Conservation (phyloP, 2,888 invertebrate species). For the Chrysodeixis includens region DNA sequence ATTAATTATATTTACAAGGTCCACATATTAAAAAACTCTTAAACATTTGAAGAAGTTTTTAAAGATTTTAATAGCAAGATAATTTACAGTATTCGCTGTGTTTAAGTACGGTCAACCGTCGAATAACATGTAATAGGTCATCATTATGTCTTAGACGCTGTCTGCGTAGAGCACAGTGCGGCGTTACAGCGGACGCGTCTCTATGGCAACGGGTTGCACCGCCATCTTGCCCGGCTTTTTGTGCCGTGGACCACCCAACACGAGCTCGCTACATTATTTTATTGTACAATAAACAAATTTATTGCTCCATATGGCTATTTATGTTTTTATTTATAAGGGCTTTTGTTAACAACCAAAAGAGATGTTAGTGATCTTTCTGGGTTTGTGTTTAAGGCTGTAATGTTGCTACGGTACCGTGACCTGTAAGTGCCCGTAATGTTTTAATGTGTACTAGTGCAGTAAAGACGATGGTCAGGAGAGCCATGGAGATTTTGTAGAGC, state of each 20-base stretch:
- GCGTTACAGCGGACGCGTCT: slow-evolving; percentile 65
- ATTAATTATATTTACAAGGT: not conserved
- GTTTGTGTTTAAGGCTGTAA: slow-evolving; percentile 64
- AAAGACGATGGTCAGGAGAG: slow-evolving; percentile 7
- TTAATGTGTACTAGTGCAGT: slow-evolving; percentile 36
- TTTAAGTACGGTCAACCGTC: not conserved
- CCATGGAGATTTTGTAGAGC: not conserved
- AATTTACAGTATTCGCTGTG: not conserved
- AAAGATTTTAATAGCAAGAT: slow-evolving; percentile 13
- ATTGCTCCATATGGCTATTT: slow-evolving; percentile 88
- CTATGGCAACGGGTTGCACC: slow-evolving; percentile 74
- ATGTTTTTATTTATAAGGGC: slow-evolving; percentile 87
- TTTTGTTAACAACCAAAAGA: slow-evolving; percentile 77
- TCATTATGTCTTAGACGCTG: slow-evolving; percentile 23
- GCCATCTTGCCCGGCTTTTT: slow-evolving; percentile 80
- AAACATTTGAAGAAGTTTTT: not conserved
- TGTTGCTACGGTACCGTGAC: slow-evolving; percentile 48
- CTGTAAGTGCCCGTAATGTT: slow-evolving; percentile 25
- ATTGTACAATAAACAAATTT: slow-evolving; percentile 89
- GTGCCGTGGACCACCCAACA: slow-evolving; percentile 85
- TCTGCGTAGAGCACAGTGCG: slow-evolving; percentile 38
- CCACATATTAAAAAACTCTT: not conserved
- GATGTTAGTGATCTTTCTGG: slow-evolving; percentile 77
- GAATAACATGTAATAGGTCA: slow-evolving; percentile 1
- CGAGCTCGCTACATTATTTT: slow-evolving; percentile 87